Base-by-base conservation (phyloP, 2,888 invertebrate genomes). In the Quadroppia sp. region DNA sequence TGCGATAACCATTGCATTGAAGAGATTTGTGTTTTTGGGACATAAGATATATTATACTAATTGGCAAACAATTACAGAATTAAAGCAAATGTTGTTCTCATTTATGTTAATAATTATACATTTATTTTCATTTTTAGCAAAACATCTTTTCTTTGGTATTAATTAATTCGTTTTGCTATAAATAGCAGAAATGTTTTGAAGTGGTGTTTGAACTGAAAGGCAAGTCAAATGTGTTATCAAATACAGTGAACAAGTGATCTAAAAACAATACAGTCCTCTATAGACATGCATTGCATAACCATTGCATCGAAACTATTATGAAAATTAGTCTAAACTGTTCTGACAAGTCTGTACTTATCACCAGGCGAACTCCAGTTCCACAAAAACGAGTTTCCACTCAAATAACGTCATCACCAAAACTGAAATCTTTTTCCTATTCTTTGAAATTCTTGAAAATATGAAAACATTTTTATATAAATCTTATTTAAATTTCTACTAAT, bases 1-100 rank as follows among this genome's bases (percentile, higher is more conserved):
- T 36, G 9, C 36, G 45, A 45, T 6, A 45, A 3, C 13, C 2
- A 9, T 9, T 11, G n/a, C 13, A 17, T 17, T n/a, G 2, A 53
- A 23, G 25, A 25, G 20, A 53, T 53, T 53, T 20, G 53, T 53
- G 53, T 53, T 53, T 23, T 23, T 53, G 53, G 53, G 53, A 53
- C 53, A 53, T 11, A 45, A 45, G n/a, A n/a, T 45, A 48, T 53
- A 53, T 23, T 53, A 53, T 53, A 53, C 53, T 53, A 53, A 53
- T 53, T 53, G 53, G 53, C 23, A 23, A 53, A 53, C 53, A 53
- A 53, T 53, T 53, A 53, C 23, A 23, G 53, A 23, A 53, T n/a
- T 23, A 2, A 53, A 53, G 23, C 6, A n/a, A n/a, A 53, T 23
- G 23, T 45, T 45, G 45, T n/a, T 9, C 13, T 20, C 20, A 53